Base-by-base conservation (phyloP, 2,113 vertebrate genomes). In the Pipra filicauda region DNA sequence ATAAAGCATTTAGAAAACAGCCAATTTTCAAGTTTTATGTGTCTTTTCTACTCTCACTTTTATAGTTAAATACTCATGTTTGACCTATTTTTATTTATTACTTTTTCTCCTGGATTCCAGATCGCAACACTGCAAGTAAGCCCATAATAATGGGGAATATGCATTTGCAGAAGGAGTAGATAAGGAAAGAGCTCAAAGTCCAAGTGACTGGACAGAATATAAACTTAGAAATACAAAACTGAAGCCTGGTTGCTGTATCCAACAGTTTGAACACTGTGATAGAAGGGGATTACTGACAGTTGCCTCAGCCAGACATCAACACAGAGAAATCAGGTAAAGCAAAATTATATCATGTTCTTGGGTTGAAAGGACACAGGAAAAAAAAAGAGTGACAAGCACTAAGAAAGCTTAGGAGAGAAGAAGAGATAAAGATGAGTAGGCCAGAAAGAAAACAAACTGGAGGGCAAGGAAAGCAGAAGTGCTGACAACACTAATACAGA, bases 401-500 rank as follows among this genome's bases (percentile, higher is more conserved):
- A 74, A 57, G 75, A 84, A 79, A 91, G 85, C 73, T 86, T 61
- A 72, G 61, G 49, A 81, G 39, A 67, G 30, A 39, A 49, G 37
- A 91, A 48, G 64, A 67, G 88, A 91, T 70, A 86, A 90, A 55
- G 87, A 79, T 1, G 51, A 77, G 46, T 14, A 80, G 85, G 59
- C 55, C 85, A 93, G 64, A 72, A 82, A 78, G 88, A 75, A 94
- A 94, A 93, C 80, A 81, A 94, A 87, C 74, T 35, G 43, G 69
- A 89, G 66, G 52, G 57, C 51, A 86, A 81, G 61, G 83, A 87
- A 71, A 44, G 76, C 65, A 95, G 52, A 87, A 88, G 62, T 35
- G 87, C 81, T 91, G 95, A 94, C 93, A 95, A 84, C 81, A 58
- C 46, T 72, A n/a, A 92, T 46, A 73, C 13, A 93, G 84, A 71